Percentiles rank a stretch among this genome's conserved stretches.
Evolutionary conservation across 1,140 invertebrate genomes (phyloP).

Genomic region (Dolichoris vasculosae): DNA sequence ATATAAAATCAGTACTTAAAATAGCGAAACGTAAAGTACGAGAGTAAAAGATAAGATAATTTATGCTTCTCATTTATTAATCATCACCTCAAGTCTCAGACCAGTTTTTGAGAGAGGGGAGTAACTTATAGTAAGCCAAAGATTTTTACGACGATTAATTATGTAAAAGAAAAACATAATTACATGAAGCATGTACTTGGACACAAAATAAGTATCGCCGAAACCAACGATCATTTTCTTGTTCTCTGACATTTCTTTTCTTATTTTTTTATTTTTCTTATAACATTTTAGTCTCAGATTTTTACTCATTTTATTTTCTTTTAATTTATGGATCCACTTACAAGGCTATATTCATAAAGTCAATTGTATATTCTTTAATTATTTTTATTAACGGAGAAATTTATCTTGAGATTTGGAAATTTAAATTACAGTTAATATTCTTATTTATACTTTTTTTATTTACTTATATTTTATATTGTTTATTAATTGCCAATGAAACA

Average conservation of each 20-base stretch:
- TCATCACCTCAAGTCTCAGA: neutral
- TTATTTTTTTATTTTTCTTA: neutral
- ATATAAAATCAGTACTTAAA: neutral
- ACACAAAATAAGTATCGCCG: neutral
- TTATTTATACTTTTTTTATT: too few species aligned
- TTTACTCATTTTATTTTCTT: neutral
- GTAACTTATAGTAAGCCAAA: constrained; percentile 4
- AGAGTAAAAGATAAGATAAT: neutral
- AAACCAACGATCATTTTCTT: constrained; percentile 19
- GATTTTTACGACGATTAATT: constrained; percentile 24
- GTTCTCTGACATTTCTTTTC: neutral
- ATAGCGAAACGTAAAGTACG: neutral
- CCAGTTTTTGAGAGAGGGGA: constrained; percentile 21
- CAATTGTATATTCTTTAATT: too few species aligned
- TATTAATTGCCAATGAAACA: too few species aligned
- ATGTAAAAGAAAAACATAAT: constrained; percentile 6
- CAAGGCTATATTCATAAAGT: too few species aligned
- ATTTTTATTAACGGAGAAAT: too few species aligned
- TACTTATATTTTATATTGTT: neutral
- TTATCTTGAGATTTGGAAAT: too few species aligned
- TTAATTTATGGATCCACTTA: too few species aligned
- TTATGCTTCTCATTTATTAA: neutral
- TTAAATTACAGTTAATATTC: too few species aligned
- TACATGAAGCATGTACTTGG: neutral
- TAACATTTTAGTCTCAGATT: neutral